Evolutionary conservation across 2,797 vertebrate species (phyloP), one percentile per base, ranked within the genome.

Genomic region (Pseudocheirus occidentalis): DNA sequence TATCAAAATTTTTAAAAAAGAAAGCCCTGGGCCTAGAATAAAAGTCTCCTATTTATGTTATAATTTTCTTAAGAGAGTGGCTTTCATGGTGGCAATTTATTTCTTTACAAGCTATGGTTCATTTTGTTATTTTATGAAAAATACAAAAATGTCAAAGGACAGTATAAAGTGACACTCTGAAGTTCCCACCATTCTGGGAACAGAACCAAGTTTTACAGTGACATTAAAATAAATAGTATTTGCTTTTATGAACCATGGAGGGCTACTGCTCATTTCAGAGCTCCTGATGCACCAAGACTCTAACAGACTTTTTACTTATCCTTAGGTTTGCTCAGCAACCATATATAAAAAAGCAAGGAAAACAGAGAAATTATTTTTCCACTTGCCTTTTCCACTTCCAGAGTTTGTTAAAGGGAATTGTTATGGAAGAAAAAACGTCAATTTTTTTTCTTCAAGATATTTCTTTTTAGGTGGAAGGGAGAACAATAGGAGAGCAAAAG

Each of bases 111-210:
- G 7, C 29, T 90, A 34, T 34, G 31, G 21, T 90, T 53, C 29
- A n/a, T 31, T 90, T 90, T 90, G 27, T 54, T 52, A 90, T n/a
- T 90, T 90, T 90, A n/a, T 90, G 52, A 90, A 90, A 90, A 31
- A 31, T 55, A 34, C 50, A 90, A 55, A 53, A 90, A 55, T 54
- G 12, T 90, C 90, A 90, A 95, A 91, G 0, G 0, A 0, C 53
- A 10, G 31, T 18, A 28, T 34, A 27, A 3, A 10, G 34, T 59
- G 53, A 93, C 95, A 95, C 59, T 2, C 0, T 92, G 1, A 58
- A 93, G 1, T 57, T 3, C 4, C 10, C 1, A 92, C 50, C 21
- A 87, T 59, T 18, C 24, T 59, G 4, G 0, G 0, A 55, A 50
- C 5, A 3, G 46, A 40, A 0, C 92, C 27, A 90, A 57, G 92